Evolutionary conservation across 1,140 invertebrate genomes (phyloP).

Genomic region (Temnothorax nylanderi): DNA sequence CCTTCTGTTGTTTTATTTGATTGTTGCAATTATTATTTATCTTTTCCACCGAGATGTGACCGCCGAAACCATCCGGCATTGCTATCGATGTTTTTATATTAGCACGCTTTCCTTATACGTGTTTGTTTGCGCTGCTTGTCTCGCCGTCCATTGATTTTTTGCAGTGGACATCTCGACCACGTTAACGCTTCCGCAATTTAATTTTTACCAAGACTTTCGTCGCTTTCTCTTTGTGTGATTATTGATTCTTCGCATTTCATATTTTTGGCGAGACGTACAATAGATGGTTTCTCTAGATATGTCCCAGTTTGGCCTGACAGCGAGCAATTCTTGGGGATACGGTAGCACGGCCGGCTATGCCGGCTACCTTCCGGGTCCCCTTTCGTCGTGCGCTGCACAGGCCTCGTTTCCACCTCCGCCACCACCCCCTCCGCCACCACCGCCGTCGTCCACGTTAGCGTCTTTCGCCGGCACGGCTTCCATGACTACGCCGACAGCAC

Average conservation of each 20-base stretch:
- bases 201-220: not conserved
- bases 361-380: slow-evolving; percentile 89
- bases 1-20: slow-evolving; percentile 29
- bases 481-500: slow-evolving; percentile 86
- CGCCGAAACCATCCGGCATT: not conserved
- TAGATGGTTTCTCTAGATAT: slow-evolving; percentile 87
- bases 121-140: slow-evolving; percentile 4
- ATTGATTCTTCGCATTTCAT: not conserved
- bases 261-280: slow-evolving; percentile 10
- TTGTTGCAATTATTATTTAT: slow-evolving; percentile 51
- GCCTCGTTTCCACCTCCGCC: slow-evolving; percentile 88
- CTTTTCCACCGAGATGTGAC: slow-evolving; percentile 10
- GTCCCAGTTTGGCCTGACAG: slow-evolving; percentile 92
- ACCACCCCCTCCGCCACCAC: slow-evolving; percentile 88
- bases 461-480: slow-evolving; percentile 80
- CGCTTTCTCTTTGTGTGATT: not conserved
- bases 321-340: slow-evolving; percentile 93
- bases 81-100: slow-evolving; percentile 51
- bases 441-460: slow-evolving; percentile 87
- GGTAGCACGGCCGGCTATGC: slow-evolving; percentile 93
- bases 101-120: slow-evolving; percentile 36
- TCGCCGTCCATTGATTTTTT: not conserved
- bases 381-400: slow-evolving; percentile 88
- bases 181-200: not conserved
- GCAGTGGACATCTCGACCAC: not conserved